phyloP scores from a whole-genome alignment of 2,797 vertebrate species.

The Bradypus variegatus region DNA sequence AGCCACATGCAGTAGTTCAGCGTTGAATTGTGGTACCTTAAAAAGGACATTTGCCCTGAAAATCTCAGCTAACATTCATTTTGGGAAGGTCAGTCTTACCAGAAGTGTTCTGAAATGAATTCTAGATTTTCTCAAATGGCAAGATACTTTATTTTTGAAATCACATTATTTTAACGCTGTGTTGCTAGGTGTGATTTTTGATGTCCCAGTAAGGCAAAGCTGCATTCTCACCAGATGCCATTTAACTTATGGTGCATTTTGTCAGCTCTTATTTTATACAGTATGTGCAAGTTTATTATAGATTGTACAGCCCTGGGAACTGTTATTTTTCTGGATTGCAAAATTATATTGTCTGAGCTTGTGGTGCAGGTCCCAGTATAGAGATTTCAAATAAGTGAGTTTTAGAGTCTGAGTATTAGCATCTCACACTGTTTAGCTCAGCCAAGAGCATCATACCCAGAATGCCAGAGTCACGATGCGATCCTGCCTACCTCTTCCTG shows the following conservation, averaged over 20 bases:
- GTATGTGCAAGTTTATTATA: constrained; percentile 47
- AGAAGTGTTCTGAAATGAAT: constrained; percentile 53
- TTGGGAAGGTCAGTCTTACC: constrained; percentile 35
- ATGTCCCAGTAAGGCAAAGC: constrained; percentile 47
- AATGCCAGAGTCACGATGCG: background rate
- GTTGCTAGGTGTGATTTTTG: constrained; percentile 56
- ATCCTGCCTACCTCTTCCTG: background rate
- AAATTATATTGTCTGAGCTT: background rate
- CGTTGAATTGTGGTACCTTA: background rate
- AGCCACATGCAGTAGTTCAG: background rate
- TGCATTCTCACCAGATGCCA: constrained; percentile 55
- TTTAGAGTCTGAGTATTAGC: background rate
- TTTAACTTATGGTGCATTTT: constrained; percentile 52
- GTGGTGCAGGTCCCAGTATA: background rate
- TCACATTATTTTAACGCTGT: constrained; percentile 53
- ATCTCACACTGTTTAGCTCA: background rate
- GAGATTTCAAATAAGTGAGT: constrained; percentile 14
- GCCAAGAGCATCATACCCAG: background rate
- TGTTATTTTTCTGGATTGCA: constrained; percentile 32
- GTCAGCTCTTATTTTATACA: constrained; percentile 36
- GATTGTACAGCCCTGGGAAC: constrained; percentile 38
- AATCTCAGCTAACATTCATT: background rate
- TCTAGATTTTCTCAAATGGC: constrained; percentile 52
- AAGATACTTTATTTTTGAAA: constrained; percentile 61
- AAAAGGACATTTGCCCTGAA: background rate